Conservation (phyloP, 2,113 vertebrate species). For the Struthidea cinerea region DNA sequence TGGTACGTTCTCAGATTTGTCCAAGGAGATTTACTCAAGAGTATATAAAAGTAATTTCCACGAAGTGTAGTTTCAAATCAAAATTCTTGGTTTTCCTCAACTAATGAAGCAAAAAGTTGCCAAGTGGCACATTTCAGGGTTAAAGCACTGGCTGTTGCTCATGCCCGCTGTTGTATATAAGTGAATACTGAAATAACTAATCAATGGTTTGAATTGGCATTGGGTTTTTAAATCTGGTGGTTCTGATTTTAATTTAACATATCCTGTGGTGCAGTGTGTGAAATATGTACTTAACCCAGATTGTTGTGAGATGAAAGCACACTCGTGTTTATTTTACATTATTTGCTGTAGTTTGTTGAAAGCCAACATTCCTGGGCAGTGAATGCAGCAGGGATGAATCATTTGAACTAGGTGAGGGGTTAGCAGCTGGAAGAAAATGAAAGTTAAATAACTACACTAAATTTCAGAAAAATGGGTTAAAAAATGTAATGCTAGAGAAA, state of each 20-base stretch:
- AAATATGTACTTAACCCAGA: slow-evolving; percentile 75
- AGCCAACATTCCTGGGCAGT: slow-evolving; percentile 77
- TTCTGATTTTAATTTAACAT: slow-evolving; percentile 80
- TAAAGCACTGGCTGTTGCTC: slow-evolving; percentile 52
- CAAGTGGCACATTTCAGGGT: slow-evolving; percentile 14
- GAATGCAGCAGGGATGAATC: slow-evolving; percentile 76
- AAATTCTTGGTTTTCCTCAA: background rate
- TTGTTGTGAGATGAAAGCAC: slow-evolving; percentile 74
- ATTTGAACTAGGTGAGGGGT: slow-evolving; percentile 80
- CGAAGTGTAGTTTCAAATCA: background rate
- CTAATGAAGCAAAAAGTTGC: background rate
- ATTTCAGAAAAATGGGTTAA: slow-evolving; percentile 56
- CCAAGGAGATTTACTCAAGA: background rate
- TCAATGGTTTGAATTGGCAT: slow-evolving; percentile 46
- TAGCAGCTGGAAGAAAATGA: slow-evolving; percentile 59
- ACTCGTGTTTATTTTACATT: slow-evolving; percentile 77
- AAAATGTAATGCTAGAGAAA: background rate
- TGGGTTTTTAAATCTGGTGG: slow-evolving; percentile 55
- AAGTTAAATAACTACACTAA: slow-evolving; percentile 49
- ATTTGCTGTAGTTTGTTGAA: slow-evolving; percentile 73
- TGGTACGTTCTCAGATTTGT: background rate
- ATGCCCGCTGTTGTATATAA: slow-evolving; percentile 36
- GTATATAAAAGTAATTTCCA: background rate
- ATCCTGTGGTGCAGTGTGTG: slow-evolving; percentile 77
- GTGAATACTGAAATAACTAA: slow-evolving; percentile 62